phyloP scores from a whole-genome alignment of 2,888 invertebrate genomes.

The Stictocephala bisonia region DNA sequence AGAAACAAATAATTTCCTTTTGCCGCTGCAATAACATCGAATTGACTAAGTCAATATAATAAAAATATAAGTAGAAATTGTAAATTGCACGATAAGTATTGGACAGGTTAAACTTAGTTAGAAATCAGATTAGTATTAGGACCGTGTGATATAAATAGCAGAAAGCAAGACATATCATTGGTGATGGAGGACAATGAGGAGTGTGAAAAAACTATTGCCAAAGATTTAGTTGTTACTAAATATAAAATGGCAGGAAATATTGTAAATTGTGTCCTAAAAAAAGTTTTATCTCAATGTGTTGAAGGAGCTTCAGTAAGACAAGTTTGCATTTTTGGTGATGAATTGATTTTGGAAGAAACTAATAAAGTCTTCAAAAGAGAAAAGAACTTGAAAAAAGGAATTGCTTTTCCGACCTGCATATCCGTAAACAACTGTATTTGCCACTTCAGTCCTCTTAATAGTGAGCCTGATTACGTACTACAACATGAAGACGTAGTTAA shows the following conservation, averaged over 20 bases:
- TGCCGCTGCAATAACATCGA: too few species aligned
- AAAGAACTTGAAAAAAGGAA: conserved; percentile 96
- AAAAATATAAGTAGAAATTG: too few species aligned
- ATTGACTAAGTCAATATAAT: too few species aligned
- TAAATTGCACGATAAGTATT: too few species aligned
- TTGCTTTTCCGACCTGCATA: conserved; percentile 98
- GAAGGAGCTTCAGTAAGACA: conserved; percentile 89
- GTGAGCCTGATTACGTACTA: conserved; percentile 88
- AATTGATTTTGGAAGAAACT: conserved; percentile 88
- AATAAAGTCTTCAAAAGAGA: conserved; percentile 98
- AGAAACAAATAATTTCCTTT: too few species aligned
- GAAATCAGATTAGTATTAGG: too few species aligned
- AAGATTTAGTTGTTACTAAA: conserved; percentile 99
- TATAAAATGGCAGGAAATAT: conserved; percentile 99
- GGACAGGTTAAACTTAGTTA: too few species aligned
- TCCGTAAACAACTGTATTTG: conserved; percentile 99
- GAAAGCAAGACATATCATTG: too few species aligned
- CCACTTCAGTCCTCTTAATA: conserved; percentile 96
- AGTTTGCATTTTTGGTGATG: conserved; percentile 93
- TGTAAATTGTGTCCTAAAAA: conserved; percentile 93
- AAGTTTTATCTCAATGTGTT: conserved; percentile 87
- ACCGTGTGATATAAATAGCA: too few species aligned
- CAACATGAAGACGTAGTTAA: conserved; percentile 96
- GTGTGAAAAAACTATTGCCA: conserved; percentile 92
- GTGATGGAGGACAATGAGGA: too few species aligned